phyloP scores from a whole-genome alignment of 2,797 vertebrate species.

The Oceanodroma leucorhoa region DNA sequence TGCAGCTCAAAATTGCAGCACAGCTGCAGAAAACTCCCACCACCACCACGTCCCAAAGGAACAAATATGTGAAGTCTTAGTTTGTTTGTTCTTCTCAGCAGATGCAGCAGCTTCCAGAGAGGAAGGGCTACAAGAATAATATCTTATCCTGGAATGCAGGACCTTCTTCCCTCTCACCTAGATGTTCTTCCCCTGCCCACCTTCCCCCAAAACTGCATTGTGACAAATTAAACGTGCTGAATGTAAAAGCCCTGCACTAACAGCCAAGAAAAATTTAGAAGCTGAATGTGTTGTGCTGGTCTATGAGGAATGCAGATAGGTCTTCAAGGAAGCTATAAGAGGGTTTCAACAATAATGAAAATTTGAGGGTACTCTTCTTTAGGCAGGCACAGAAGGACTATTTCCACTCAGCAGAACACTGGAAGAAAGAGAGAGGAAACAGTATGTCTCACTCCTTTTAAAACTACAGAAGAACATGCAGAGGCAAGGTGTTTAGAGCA shows the following conservation, averaged over 20 bases:
- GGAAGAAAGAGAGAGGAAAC: neutral
- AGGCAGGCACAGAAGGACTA: neutral
- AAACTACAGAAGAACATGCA: neutral
- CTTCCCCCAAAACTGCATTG: neutral
- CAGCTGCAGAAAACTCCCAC: neutral
- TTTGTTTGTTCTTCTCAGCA: neutral
- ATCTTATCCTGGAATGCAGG: neutral
- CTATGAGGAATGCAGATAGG: neutral
- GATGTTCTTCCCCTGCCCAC: neutral
- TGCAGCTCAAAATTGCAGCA: neutral
- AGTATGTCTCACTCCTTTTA: neutral
- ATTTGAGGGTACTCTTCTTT: neutral
- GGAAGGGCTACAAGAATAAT: neutral
- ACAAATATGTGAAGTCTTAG: neutral
- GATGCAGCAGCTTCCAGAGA: neutral
- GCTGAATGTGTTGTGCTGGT: neutral
- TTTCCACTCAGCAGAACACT: neutral
- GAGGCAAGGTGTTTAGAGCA: neutral
- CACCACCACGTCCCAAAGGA: rapidly evolving
- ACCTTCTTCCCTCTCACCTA: neutral
- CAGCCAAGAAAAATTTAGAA: neutral
- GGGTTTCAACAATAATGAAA: neutral
- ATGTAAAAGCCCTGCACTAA: neutral
- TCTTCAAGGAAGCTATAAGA: neutral
- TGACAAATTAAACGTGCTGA: neutral